phyloP scores from a whole-genome alignment of 1,140 invertebrate species.

The Odontomachus brunneus region DNA sequence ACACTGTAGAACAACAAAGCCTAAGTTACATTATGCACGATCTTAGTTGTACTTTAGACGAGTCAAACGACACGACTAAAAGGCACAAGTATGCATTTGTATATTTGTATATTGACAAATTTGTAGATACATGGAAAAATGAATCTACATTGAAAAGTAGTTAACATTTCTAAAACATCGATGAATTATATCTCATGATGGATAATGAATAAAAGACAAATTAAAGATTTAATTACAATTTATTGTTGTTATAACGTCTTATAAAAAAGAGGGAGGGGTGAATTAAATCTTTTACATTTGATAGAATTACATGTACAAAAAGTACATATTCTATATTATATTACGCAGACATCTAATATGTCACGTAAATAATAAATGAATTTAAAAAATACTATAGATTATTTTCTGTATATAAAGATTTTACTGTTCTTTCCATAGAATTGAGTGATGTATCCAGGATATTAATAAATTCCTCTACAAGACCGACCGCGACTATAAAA shows the following conservation, averaged over 20 bases:
- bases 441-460: conserved; percentile 69
- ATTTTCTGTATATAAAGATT: neutral
- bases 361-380: neutral
- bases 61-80: neutral
- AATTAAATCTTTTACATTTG: neutral
- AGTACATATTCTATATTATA: conserved; percentile 30
- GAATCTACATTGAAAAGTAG: neutral
- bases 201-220: conserved; percentile 27
- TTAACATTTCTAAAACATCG: neutral
- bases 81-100: too few species aligned
- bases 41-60: neutral
- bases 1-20: conserved; percentile 72
- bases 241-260: conserved; percentile 6
- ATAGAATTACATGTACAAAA: conserved; percentile 4
- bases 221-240: conserved; percentile 18
- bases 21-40: conserved; percentile 10
- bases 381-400: conserved; percentile 1
- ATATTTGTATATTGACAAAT: conserved; percentile 32
- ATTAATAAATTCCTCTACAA: conserved; percentile 78
- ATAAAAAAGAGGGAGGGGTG: conserved; percentile 33
- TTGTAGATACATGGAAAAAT: neutral
- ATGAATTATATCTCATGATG: neutral
- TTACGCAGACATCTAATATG: neutral
- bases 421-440: conserved; percentile 30
- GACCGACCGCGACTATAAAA: conserved; percentile 76